These are phyloP conservation scores for Tenthredo mesomela DNA, from an alignment of 2,888 invertebrate species.

Conservation along the genomic window DNA sequence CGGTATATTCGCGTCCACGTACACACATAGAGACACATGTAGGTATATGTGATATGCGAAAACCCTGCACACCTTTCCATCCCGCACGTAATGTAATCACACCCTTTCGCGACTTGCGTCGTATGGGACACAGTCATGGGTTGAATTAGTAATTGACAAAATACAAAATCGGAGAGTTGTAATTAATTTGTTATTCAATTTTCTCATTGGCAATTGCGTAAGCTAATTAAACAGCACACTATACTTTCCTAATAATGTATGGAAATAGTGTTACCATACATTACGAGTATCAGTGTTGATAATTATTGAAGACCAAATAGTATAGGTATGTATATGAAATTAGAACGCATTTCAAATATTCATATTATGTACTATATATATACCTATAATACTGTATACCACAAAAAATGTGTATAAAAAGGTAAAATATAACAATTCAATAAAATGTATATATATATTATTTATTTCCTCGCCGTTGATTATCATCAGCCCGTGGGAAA, in stretches of 20 bases:
- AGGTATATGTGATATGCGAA: not conserved
- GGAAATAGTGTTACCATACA: not conserved
- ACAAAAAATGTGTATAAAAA: not conserved
- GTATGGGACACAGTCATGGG: conserved; percentile 2
- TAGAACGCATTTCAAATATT: not conserved
- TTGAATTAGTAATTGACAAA: conserved; percentile 24
- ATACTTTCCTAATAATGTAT: not conserved
- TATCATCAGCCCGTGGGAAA: conserved; percentile 25
- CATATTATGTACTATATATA: too few relatives aligned
- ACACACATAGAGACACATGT: not conserved
- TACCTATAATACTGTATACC: not conserved
- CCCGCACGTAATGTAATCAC: conserved; percentile 11
- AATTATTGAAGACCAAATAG: not conserved
- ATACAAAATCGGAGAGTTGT: conserved; percentile 7
- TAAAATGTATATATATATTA: not conserved
- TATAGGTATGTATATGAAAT: too few relatives aligned
- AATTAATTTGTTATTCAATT: conserved; percentile 31
- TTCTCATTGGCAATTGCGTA: not conserved
- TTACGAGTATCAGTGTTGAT: not conserved
- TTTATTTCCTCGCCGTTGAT: not conserved
- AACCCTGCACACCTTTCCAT: not conserved
- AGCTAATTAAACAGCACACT: not conserved
- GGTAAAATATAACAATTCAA: not conserved
- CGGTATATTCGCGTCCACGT: not conserved
- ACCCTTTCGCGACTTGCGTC: conserved; percentile 13